phyloP scores from a whole-genome alignment of 2,797 vertebrate genomes.

The Periparus ater region DNA sequence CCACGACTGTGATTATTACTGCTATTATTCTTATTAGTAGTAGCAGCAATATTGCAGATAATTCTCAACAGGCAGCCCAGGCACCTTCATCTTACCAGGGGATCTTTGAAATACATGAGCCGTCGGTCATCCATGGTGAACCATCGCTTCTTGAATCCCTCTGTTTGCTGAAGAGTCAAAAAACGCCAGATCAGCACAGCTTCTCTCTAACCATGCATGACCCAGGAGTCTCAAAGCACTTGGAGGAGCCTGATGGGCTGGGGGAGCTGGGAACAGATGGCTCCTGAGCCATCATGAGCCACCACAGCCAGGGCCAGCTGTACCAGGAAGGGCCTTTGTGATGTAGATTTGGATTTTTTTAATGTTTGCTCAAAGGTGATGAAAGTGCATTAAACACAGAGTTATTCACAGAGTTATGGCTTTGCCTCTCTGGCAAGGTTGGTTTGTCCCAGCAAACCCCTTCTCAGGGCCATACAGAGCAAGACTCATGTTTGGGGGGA shows the following conservation, averaged over 20 bases:
- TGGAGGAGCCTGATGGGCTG: background rate
- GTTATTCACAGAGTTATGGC: accelerated
- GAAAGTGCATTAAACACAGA: background rate
- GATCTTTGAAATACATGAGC: constrained; percentile 98
- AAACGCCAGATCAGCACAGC: background rate
- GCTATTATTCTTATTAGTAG: background rate
- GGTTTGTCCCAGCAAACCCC: background rate
- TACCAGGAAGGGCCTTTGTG: background rate
- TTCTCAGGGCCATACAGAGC: background rate
- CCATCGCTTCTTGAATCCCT: constrained; percentile 97
- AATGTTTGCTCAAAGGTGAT: background rate
- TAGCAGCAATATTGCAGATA: background rate
- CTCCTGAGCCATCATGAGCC: background rate
- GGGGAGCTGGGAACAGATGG: accelerated
- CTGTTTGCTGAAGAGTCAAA: constrained; percentile 85
- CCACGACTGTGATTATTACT: background rate
- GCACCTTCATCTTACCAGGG: constrained; percentile 82
- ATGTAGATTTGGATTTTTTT: background rate
- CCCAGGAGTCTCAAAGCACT: background rate
- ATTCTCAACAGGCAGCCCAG: background rate
- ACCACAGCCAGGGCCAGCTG: background rate
- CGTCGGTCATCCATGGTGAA: constrained; percentile 97
- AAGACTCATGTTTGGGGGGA: background rate
- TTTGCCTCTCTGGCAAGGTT: background rate
- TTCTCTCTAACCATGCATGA: accelerated